Base-by-base conservation (phyloP, 2,113 vertebrate species). In the Rattus rattus region DNA sequence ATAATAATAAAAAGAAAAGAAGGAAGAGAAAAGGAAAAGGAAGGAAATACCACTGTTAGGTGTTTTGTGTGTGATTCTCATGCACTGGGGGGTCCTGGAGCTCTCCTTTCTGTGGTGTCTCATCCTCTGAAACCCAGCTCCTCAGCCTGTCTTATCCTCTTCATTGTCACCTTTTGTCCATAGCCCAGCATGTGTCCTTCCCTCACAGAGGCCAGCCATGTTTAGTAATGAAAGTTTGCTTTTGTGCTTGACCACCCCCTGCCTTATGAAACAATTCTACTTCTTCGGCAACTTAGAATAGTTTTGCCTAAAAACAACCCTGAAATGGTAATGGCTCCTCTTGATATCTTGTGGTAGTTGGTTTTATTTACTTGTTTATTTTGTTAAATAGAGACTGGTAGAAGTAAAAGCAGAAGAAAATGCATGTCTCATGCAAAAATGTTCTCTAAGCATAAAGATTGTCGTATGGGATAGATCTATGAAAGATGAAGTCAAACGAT, bases 371-470 rank as follows among this genome's bases (percentile, higher is more conserved):
- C 67, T 69, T 16, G 36, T 69, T 69, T 69, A 36, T 69, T 43
- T 47, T 65, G 26, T 33, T 2, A 26, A 92, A 39, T 47, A 83
- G 85, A 88, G 65, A 59, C 81, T 39, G 52, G 75, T 65, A 76
- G 91, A 65, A 26, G 28, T 96, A 88, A 94, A 95, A 91, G 79
- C 28, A 61, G 52, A 67, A 94, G 43, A 73, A 92, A 85, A 63
- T 93, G 61, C 76, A 72, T 75, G 79, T 79, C 86, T 81, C 89
- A 33, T 33, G 69, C 79, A 96, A 85, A 96, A 94, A 70, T 93
- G 24, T 63, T 86, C 85, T 88, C 90, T 3, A 84, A 90, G 80
- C 92, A 61, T 9, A 70, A 95, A 75, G 47, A 65, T 49, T 30
- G 26, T 16, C 56, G 90, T 10, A 24, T 84, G 88, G 88, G 72